Evolutionary conservation across 2,113 vertebrate species (phyloP), one percentile per base, ranked within the genome.

Genomic region (Lepisosteus osseus): DNA sequence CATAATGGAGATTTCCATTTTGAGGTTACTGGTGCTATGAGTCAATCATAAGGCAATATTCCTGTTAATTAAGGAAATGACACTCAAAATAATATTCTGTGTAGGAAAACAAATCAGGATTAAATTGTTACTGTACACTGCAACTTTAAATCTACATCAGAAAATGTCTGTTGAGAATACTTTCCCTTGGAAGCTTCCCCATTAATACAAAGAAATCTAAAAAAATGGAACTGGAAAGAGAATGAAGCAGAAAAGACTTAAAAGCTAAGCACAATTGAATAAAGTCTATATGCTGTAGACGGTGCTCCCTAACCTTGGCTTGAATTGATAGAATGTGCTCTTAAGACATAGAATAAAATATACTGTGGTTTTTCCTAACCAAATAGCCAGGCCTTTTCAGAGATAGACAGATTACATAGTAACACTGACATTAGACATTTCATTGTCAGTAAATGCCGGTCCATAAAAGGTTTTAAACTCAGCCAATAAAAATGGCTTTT

Each of bases 331-430:
- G 41, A 47, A 15, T 51, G 65, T n/a, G 14, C 15, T 44, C 47
- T 54, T 54, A n/a, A 51, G 12, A 15, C 57, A 59, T 7, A 67
- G 40, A 51, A 51, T 67, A 29, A 14, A 17, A n/a, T 29, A 54
- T 29, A 9, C 64, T 14, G 12, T 13, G 42, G 2, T 6, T 43
- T 44, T 8, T 12, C 40, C 44, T 65, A 29, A n/a, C 13, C n/a
- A 54, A 67, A 67, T 40, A 9, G 47, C 3, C 5, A 3, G 66
- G 45, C 7, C 3, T 14, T 14, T 4, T 7, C 3, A 54, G 57
- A 59, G 42, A 67, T 67, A n/a, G 7, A n/a, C 44, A 67, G 66
- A 54, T 7, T 65, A 9, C n/a, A 67, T 9, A 29, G 44, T 54
- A 9, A n/a, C 66, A 67, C 13, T 17, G 43, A 8, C 66, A 15